Evolutionary conservation across 2,113 vertebrate species (phyloP), one percentile per base, ranked within the genome.

Genomic region (Channa argus): DNA sequence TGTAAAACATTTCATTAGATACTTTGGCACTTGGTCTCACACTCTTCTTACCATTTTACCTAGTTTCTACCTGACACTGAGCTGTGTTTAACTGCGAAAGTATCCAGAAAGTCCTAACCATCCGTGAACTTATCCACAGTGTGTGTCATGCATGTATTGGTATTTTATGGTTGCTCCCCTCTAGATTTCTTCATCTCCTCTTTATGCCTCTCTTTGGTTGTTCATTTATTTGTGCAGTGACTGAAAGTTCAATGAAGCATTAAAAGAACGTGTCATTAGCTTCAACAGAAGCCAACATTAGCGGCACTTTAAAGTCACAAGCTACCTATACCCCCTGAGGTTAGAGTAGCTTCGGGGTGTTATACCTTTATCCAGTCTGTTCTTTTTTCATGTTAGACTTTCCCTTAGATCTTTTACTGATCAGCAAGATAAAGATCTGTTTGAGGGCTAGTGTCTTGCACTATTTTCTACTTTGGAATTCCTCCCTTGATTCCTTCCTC

Each of bases 181-280:
- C 43, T 14, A 11, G 5, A n/a, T 60, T 37, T 73, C 58, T 73
- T 54, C 15, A 58, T 72, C 58, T 63, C 39, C 62, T 74, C 53
- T 77, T 61, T 54, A 45, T 79, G 69, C 71, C 77, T 91, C 73
- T 82, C 71, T 60, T 71, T 79, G 64, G 86, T 91, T 92, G 81
- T 89, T 88, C 87, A 90, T 90, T 93, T 88, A 91, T 83, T 88
- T 82, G 72, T 63, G 45, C 53, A 79, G 77, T 64, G 82, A 87
- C 87, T 89, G 86, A 87, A 86, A 74, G 90, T 88, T 92, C 86
- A 93, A 24, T 77, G 74, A 81, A 89, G 89, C 91, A 69, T 90
- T 71, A 64, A 74, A 71, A 84, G 87, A 79, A 91, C 90, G 63
- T 89, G 84, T 80, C 88, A 67, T 45, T 69, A 82, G 83, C 65